Base-by-base conservation (phyloP, 2,113 vertebrate species). In the Hippocampus zosterae region DNA sequence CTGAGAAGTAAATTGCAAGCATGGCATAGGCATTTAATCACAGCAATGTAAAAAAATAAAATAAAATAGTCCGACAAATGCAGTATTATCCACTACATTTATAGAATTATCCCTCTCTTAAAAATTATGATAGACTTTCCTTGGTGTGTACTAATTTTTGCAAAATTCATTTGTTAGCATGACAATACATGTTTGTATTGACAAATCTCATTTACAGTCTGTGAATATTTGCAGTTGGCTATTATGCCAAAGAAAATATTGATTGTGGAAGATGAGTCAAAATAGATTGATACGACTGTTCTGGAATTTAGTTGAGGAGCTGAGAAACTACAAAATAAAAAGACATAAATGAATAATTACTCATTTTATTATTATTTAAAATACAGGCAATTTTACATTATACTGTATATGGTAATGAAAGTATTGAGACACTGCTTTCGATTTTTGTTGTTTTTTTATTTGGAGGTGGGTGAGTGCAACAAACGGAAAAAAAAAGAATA, bases 1-100 rank as follows among this genome's bases (percentile, higher is more conserved):
- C 79, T 84, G 40, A 61, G 15, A 63, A 33, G 19, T 33, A 53
- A 5, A 67, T 50, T 33, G 40, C 21, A 15, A 23, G 33, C 33
- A 23, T 21, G 12, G 10, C 0, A 18, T 4, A 60, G 15, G 29
- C 13, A n/a, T 25, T 3, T 37, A 37, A 29, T 37, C 25, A 61
- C 16, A 15, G n/a, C 8, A 60, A 60, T 60, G 23, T 29, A 2
- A 23, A 57, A 57, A 57, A 23, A 57, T 23, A 57, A 23, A 13
- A 10, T 3, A 33, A 33, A 33, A n/a, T n/a, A 6, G 33, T 57
- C 25, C 25, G n/a, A 57, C 1, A 10, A n/a, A 57, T 25, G 18
- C 33, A 37, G 33, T 37, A 6, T 16, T 44, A 18, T 18, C 15
- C 48, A 50, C 16, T 7, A 16, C 18, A 50, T 50, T 50, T 50